Evolutionary conservation across 2,888 invertebrate genomes (phyloP).

Genomic region (Stenchaetothrips biformis): DNA sequence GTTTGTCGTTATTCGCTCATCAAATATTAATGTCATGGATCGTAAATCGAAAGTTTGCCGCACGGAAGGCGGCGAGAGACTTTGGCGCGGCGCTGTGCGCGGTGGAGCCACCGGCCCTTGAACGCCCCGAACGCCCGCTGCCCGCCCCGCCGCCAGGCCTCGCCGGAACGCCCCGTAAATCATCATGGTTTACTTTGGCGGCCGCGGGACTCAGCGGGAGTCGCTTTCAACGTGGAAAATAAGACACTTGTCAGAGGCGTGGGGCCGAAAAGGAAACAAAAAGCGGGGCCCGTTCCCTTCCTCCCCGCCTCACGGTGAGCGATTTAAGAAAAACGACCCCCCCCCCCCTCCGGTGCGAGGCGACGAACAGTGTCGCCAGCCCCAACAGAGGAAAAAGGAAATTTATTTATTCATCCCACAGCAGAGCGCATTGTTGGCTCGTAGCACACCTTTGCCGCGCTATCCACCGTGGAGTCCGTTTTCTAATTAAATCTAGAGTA

Average conservation of each 20-base stretch:
- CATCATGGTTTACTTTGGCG: constrained; percentile 10
- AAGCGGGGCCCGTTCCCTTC: too few relatives aligned
- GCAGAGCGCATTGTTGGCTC: too few relatives aligned
- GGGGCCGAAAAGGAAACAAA: background rate
- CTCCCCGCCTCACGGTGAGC: too few relatives aligned
- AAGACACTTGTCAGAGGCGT: constrained; percentile 14
- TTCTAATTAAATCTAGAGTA: too few relatives aligned
- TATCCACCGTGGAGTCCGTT: too few relatives aligned
- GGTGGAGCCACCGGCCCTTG: background rate
- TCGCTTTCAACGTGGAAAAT: constrained; percentile 3
- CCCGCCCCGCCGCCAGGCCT: too few relatives aligned
- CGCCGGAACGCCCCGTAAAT: background rate
- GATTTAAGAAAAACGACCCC: too few relatives aligned
- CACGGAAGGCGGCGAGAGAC: background rate
- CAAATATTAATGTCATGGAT: constrained; percentile 6
- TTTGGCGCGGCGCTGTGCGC: background rate
- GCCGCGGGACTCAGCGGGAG: background rate
- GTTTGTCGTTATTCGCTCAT: constrained; percentile 7
- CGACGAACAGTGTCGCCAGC: too few relatives aligned
- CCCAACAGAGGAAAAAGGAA: too few relatives aligned
- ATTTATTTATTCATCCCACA: too few relatives aligned
- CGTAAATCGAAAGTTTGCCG: constrained; percentile 5
- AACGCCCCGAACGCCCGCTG: background rate
- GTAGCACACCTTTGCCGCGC: too few relatives aligned
- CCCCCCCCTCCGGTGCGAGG: too few relatives aligned